Percentiles rank a stretch among this genome's conserved stretches.
Conservation (phyloP, 2,797 vertebrate genomes). For the Tamandua tetradactyla region DNA sequence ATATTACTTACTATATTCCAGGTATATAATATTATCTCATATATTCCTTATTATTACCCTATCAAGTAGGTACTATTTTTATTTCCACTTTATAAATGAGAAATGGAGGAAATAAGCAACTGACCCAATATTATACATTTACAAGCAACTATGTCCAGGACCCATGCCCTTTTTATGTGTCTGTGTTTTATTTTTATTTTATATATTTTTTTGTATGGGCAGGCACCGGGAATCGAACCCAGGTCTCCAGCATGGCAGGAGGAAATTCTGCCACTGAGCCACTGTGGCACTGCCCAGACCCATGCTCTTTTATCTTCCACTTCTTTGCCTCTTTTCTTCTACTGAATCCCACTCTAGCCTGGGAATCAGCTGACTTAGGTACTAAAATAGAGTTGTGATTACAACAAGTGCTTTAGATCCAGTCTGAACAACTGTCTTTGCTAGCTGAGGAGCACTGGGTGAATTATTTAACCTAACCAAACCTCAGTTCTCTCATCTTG, state of each 20-base stretch:
- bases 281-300: too few species aligned
- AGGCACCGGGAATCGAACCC: too few species aligned
- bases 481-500: neutral
- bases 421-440: neutral
- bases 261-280: too few species aligned
- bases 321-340: neutral
- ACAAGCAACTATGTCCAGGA: neutral
- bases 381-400: neutral
- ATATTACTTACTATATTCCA: neutral
- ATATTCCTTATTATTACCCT: neutral
- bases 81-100: neutral
- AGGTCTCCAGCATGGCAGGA: too few species aligned
- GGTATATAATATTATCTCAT: neutral
- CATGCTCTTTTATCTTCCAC: neutral
- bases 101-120: neutral
- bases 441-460: neutral
- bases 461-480: neutral
- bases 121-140: neutral
- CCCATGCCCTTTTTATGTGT: neutral
- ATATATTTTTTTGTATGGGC: too few species aligned
- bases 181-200: too few species aligned
- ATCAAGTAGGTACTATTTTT: neutral
- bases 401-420: neutral
- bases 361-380: neutral
- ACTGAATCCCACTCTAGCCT: neutral